Evolutionary conservation across 2,113 vertebrate genomes (phyloP).

Genomic region (Pleuronectes platessa): DNA sequence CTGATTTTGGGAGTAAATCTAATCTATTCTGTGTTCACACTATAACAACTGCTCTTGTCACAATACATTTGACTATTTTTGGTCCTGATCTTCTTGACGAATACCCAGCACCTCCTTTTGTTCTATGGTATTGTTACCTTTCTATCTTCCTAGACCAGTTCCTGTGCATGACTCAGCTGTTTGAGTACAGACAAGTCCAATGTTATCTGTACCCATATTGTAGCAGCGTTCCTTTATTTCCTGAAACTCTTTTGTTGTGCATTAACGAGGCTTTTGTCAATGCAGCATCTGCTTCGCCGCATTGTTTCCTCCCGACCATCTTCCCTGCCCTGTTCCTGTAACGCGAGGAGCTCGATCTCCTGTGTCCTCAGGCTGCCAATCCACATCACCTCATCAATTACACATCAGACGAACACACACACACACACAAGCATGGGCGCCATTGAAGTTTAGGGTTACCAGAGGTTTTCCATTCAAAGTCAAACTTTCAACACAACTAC

Average conservation of each 20-base stretch:
- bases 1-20: background rate
- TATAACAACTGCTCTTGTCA: background rate
- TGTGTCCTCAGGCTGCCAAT: conserved; percentile 50
- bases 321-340: conserved; percentile 60
- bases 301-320: conserved; percentile 37
- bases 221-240: conserved; percentile 29
- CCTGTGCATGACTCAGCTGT: background rate
- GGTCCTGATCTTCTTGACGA: background rate
- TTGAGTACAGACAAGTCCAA: conserved; percentile 1
- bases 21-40: background rate
- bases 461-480: conserved; percentile 64
- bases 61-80: background rate
- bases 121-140: conserved; percentile 3
- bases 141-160: conserved; percentile 29
- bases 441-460: conserved; percentile 64
- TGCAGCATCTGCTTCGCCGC: conserved; percentile 13
- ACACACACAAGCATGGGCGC: conserved; percentile 23
- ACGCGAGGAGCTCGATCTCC: conserved; percentile 59
- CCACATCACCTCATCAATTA: conserved; percentile 75
- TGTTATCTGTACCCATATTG: background rate
- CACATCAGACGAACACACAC: conserved; percentile 46
- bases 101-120: conserved; percentile 19
- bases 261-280: conserved; percentile 43
- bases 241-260: conserved; percentile 38
- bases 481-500: conserved; percentile 57